Conservation (phyloP, 2,888 invertebrate genomes). For the Notocelia uddmanniana region DNA sequence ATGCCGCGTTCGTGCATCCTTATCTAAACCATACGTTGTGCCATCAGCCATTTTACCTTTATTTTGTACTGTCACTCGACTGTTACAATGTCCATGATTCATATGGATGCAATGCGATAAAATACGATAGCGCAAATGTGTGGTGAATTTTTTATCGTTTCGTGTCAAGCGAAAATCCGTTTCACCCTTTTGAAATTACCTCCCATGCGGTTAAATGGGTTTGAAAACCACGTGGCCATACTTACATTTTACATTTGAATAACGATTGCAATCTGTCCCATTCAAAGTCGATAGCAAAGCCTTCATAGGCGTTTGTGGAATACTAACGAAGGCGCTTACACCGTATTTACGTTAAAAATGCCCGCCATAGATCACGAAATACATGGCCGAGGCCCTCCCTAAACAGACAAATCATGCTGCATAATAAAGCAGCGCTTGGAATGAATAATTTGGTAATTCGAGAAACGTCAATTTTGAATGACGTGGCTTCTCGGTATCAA, state of each 20-base stretch:
- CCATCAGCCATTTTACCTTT: slow-evolving; percentile 57
- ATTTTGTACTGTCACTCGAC: slow-evolving; percentile 61
- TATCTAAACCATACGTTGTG: slow-evolving; percentile 72
- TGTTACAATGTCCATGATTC: slow-evolving; percentile 60
- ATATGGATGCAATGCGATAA: slow-evolving; percentile 50
- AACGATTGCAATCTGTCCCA: slow-evolving; percentile 44
- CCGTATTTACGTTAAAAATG: slow-evolving; percentile 41
- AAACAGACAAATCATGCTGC: slow-evolving; percentile 65
- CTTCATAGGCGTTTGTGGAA: slow-evolving; percentile 41
- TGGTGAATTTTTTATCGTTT: slow-evolving; percentile 43
- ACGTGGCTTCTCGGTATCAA: slow-evolving; percentile 23
- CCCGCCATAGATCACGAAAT: slow-evolving; percentile 51
- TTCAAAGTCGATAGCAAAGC: slow-evolving; percentile 44
- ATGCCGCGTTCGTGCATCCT: slow-evolving; percentile 62
- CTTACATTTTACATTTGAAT: slow-evolving; percentile 42
- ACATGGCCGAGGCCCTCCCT: slow-evolving; percentile 50
- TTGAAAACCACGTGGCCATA: slow-evolving; percentile 25
- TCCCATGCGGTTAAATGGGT: slow-evolving; percentile 16
- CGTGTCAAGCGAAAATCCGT: slow-evolving; percentile 31
- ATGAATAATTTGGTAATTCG: slow-evolving; percentile 53
- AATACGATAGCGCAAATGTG: slow-evolving; percentile 41
- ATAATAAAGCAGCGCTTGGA: slow-evolving; percentile 63
- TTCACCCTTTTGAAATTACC: slow-evolving; percentile 29
- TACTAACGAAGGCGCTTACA: slow-evolving; percentile 42
- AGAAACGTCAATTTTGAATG: slow-evolving; percentile 35